Base-by-base conservation (phyloP, 2,888 invertebrate genomes). In the Ctena decussata region DNA sequence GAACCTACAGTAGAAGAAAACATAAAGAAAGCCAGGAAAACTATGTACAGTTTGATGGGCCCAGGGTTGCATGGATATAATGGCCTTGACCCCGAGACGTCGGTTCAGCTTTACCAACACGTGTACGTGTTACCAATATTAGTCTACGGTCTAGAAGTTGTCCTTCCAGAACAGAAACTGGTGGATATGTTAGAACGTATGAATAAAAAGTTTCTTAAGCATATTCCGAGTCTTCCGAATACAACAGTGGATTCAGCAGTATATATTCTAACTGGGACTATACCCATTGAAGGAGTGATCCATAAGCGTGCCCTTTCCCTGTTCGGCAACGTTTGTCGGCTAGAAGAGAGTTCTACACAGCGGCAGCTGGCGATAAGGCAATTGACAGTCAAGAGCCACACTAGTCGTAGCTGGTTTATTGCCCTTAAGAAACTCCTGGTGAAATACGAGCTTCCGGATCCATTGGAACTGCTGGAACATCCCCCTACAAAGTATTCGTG, bases 111-210 rank as follows among this genome's bases (percentile, higher is more conserved):
- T 12, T 27, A 39, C n/a, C 27, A 65, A 27, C n/a, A n/a, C n/a
- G 65, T 39, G 24, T 84, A 75, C 76, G 60, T 84, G 15, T 30
- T 30, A 15, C 57, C 79, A 30, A 37, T 71, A 37, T 44, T 83
- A 8, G 6, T 78, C 0, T 84, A 84, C 57, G 76, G 84, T 5
- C 15, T 84, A 39, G 75, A 84, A 37, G 53, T 84, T 44, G 8
- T 84, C 11, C 27, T 79, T 12, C 60, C 76, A 24, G 27, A n/a
- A 11, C 15, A 57, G 15, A 8, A 18, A 44, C 44, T 44, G 8
- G 44, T 44, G 8, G 44, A 44, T 18, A 12, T 18, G n/a, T n/a
- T n/a, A n/a, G n/a, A n/a, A n/a, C n/a, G n/a, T n/a, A n/a, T n/a
- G n/a, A n/a, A n/a, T n/a, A n/a, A n/a, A n/a, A n/a, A n/a, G n/a